Evolutionary conservation across 2,888 invertebrate species (phyloP), one percentile per base, ranked within the genome.

Genomic region (Idaea dimidiata): DNA sequence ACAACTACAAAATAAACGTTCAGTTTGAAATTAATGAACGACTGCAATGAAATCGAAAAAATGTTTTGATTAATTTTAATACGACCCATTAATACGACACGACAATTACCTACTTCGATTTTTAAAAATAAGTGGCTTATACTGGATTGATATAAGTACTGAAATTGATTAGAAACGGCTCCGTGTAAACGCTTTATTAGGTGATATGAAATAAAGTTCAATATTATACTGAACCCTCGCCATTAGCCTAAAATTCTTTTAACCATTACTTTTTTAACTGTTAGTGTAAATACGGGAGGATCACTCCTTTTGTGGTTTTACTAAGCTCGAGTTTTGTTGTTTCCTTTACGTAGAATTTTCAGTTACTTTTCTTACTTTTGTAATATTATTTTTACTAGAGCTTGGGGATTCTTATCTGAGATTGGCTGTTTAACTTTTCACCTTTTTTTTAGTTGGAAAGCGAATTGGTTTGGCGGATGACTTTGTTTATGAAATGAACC

Each of bases 221-320:
- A 1, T 55, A 16, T 55, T 55, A n/a, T 55, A 55, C 54, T 16
- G 54, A 16, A 55, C 54, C 74, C 77, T 68, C 72, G 43, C 43
- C 24, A 24, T 24, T 24, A 24, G 24, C 24, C 24, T 24, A 24
- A 24, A 24, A 24, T 43, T 8, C 8, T 14, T 10, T 43, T 43
- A 8, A 7, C 43, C 14, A 14, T 43, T 14, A 43, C 43, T 43
- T 43, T 33, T 43, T 43, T 43, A 43, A 14, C 43, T 43, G 75
- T 76, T 69, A 65, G 70, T 75, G 74, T 70, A 81, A 81, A 82
- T 77, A 77, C 70, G 62, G 64, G 43, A 66, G 72, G 76, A 82
- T 80, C 75, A 62, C 56, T 64, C 62, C 62, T 66, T 65, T 66
- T 60, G 66, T 43, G 69, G 66, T 64, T 64, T 66, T 66, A 66